Evolutionary conservation across 2,113 vertebrate species (phyloP), one percentile per base, ranked within the genome.

Genomic region (Progne subis): DNA sequence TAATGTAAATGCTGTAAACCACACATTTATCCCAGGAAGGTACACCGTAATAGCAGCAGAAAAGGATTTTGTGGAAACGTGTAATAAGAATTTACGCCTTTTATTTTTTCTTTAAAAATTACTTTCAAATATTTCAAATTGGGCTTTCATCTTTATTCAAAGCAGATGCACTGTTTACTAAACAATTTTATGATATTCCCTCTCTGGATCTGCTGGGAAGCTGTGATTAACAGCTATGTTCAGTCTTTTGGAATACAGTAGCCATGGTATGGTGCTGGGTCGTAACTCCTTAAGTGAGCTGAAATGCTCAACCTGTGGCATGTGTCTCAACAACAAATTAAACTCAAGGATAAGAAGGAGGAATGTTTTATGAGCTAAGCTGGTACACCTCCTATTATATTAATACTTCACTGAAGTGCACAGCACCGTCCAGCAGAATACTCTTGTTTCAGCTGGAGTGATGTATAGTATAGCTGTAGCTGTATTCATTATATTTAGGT

Each of bases 1-100:
- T 86, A 81, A 95, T 86, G 83, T 41, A 90, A 86, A 60, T 88
- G 47, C 60, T 97, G 72, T 74, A 96, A 92, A 95, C 80, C 88
- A 84, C 52, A 88, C 60, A 63, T 87, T 91, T 88, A 71, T 87
- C 49, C 79, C 57, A 53, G 57, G 80, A 91, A 82, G 31, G 28
- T 79, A 69, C n/a, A 41, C 8, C 0, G 0, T 81, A 76, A 84
- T 53, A 84, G 72, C 68, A 86, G 55, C 83, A 84, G 67, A 75
- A 88, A 90, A 89, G 44, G 53, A 72, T 82, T 94, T 89, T 64
- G 49, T 89, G 57, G 65, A 87, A 91, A 71, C 0, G 0, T 32
- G 46, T 39, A 78, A 60, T 64, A 95, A 79, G 77, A 92, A 94
- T 65, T 92, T 53, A 82, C 2, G 5, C 25, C 31, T 89, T 89